Conservation (phyloP, 2,797 vertebrate genomes). For the Vultur gryphus region DNA sequence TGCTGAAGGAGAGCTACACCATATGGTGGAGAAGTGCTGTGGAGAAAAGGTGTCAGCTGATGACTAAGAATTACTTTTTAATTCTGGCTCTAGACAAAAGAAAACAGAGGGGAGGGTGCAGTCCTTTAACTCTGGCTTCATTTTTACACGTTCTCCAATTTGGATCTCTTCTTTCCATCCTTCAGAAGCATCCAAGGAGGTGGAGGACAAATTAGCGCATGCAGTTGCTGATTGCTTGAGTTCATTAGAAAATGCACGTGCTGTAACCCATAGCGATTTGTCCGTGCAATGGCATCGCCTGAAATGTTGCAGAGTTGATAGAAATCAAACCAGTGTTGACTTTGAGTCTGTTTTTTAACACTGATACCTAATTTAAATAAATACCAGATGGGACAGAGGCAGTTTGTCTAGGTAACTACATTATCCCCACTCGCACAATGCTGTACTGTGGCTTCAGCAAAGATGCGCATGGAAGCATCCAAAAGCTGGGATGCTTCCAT, state of each 20-base stretch:
- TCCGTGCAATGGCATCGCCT: accelerated
- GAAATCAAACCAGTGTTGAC: not conserved
- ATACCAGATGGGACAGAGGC: not conserved
- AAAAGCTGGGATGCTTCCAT: not conserved
- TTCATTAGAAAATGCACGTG: not conserved
- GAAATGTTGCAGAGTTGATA: not conserved
- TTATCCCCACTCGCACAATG: not conserved
- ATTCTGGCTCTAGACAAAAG: not conserved
- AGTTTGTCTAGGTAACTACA: not conserved
- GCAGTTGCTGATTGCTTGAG: not conserved
- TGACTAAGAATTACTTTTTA: not conserved
- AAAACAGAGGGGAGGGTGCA: not conserved
- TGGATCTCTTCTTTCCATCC: not conserved
- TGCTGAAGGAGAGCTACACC: not conserved
- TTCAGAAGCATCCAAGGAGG: not conserved
- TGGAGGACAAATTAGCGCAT: not conserved
- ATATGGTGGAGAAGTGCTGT: not conserved
- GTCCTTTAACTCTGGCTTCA: not conserved
- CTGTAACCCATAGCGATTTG: not conserved
- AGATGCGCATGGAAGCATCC: not conserved
- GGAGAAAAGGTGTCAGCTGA: not conserved
- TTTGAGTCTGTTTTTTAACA: not conserved
- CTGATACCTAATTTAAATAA: not conserved
- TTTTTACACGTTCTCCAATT: not conserved
- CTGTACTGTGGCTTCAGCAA: not conserved